Conservation (phyloP, 2,113 vertebrate genomes). For the Callaeas wilsoni region DNA sequence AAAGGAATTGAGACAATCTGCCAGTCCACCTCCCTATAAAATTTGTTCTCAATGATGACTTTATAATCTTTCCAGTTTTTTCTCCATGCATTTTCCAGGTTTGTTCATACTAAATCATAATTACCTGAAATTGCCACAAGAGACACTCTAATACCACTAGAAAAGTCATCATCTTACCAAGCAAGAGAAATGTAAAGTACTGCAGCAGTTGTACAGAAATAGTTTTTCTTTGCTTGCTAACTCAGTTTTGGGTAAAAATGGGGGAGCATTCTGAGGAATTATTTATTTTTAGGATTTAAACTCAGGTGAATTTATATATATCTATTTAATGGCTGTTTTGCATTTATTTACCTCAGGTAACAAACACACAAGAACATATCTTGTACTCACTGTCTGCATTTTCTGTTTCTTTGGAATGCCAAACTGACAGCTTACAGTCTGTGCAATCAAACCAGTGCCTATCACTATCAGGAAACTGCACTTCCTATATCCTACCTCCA, state of each 20-base stretch:
- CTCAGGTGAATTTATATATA: neutral
- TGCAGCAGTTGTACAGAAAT: neutral
- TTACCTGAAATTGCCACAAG: conserved; percentile 53
- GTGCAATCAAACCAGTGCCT: neutral
- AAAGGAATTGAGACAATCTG: neutral
- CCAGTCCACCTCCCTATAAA: neutral
- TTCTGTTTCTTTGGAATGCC: neutral
- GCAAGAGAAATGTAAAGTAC: neutral
- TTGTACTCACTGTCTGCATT: neutral
- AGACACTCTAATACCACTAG: conserved; percentile 55
- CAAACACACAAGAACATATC: fast-evolving
- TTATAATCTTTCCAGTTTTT: neutral
- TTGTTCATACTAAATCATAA: conserved; percentile 10
- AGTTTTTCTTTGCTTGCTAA: neutral
- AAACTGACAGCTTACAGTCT: neutral
- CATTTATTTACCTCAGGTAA: neutral
- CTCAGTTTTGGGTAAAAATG: neutral
- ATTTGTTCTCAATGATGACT: neutral
- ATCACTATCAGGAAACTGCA: neutral
- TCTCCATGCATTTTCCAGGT: neutral
- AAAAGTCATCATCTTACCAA: conserved; percentile 9
- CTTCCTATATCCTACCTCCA: neutral
- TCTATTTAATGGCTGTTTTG: neutral
- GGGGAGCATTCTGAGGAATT: neutral
- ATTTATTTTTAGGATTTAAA: neutral